Conservation (phyloP, 1,140 invertebrate species). For the Procambarus clarkii region DNA sequence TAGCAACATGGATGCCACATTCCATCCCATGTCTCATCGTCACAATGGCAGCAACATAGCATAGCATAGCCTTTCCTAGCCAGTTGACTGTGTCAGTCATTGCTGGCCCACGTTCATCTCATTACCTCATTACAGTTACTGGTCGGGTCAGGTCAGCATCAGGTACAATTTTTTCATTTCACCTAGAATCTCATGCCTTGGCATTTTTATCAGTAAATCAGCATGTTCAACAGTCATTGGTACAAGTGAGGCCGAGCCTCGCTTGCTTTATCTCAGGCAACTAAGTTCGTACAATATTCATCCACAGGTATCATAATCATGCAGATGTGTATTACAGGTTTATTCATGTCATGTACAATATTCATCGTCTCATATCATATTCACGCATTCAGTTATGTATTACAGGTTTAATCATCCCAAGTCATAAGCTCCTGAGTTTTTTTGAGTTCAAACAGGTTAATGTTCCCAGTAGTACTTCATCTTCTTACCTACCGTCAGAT, state of each 20-base stretch:
- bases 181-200: constrained; percentile 39
- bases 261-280: constrained; percentile 62
- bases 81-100: constrained; percentile 35
- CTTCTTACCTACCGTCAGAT: constrained; percentile 16
- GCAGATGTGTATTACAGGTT: constrained; percentile 57
- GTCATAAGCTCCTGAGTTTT: constrained; percentile 40
- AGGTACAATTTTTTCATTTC: constrained; percentile 60
- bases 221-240: constrained; percentile 64
- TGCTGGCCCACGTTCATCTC: constrained; percentile 26
- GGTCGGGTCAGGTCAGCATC: constrained; percentile 66
- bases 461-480: constrained; percentile 32
- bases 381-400: constrained; percentile 52
- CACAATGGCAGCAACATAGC: constrained; percentile 31
- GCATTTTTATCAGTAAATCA: constrained; percentile 50
- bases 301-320: constrained; percentile 43
- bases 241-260: constrained; percentile 36
- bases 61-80: constrained; percentile 53
- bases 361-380: constrained; percentile 44
- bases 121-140: constrained; percentile 68
- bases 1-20: constrained; percentile 51
- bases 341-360: constrained; percentile 58
- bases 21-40: constrained; percentile 47
- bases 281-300: constrained; percentile 67
- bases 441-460: constrained; percentile 30
- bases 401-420: constrained; percentile 60